Evolutionary conservation across 2,888 invertebrate genomes (phyloP).

Genomic region (Notodonta ziczac): DNA sequence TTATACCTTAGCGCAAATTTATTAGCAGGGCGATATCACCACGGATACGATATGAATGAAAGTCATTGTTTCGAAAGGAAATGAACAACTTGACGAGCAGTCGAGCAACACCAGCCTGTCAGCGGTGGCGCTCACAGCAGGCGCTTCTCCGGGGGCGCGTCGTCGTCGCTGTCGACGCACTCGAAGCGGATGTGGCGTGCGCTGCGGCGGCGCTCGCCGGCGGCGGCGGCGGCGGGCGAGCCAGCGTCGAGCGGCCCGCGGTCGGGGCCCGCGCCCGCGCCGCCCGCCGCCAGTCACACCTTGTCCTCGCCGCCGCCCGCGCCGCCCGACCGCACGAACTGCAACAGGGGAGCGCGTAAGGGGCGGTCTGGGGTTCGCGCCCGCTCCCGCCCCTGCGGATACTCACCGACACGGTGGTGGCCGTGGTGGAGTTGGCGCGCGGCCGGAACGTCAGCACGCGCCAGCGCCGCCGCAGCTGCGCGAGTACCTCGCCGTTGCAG

Average conservation of each 20-base stretch:
- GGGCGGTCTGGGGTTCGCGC: slow-evolving; percentile 15
- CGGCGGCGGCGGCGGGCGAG: slow-evolving; percentile 24
- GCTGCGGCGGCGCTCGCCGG: slow-evolving; percentile 36
- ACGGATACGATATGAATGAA: slow-evolving; percentile 8
- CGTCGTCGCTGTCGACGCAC: slow-evolving; percentile 74
- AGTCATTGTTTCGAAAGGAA: not conserved
- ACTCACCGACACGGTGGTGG: slow-evolving; percentile 95
- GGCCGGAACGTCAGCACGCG: slow-evolving; percentile 92
- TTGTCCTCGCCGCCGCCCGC: slow-evolving; percentile 89
- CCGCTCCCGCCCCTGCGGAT: slow-evolving; percentile 32
- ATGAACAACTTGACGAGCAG: slow-evolving; percentile 5
- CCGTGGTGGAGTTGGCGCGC: slow-evolving; percentile 93
- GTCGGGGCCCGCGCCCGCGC: slow-evolving; percentile 38
- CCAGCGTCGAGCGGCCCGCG: slow-evolving; percentile 33
- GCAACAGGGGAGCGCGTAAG: slow-evolving; percentile 63
- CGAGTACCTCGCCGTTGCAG: slow-evolving; percentile 97
- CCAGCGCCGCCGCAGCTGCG: slow-evolving; percentile 93
- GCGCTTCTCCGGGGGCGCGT: slow-evolving; percentile 65
- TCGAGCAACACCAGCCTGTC: slow-evolving; percentile 15
- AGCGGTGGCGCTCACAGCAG: slow-evolving; percentile 52
- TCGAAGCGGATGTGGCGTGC: slow-evolving; percentile 75
- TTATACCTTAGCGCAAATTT: not conserved
- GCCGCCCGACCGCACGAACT: slow-evolving; percentile 92
- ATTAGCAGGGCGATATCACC: slow-evolving; percentile 10
- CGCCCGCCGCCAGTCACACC: slow-evolving; percentile 90